Base-by-base conservation (phyloP, 2,797 vertebrate genomes). In the Leptatherina wallacei region DNA sequence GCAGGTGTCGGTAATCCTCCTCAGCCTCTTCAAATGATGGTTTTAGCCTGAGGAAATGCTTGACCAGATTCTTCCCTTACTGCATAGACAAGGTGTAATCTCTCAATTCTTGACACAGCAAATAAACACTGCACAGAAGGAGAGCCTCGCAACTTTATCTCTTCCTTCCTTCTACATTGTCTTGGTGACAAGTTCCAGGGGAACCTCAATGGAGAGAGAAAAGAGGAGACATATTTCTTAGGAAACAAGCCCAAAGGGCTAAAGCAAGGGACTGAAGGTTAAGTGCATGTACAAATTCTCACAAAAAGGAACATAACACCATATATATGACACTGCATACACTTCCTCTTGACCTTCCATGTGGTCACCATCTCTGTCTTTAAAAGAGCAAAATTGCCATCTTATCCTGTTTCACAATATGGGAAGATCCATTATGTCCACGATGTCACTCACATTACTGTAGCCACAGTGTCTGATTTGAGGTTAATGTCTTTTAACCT, bases 31-130 rank as follows among this genome's bases (percentile, higher is more conserved):
- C 83, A 93, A 91, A 88, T 88, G 92, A 88, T 81, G 86, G 83
- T 93, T 91, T 91, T 90, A 88, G 93, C 94, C 94, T 0, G 89
- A 88, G 94, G 94, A 86, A 89, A 93, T 85, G 88, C 92, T 92
- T 91, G 92, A 92, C 91, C 93, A 94, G 93, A 93, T 92, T 93
- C 92, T 89, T 93, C 81, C 77, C 86, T 88, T 77, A 81, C 85
- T 81, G 89, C 91, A 82, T 90, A 87, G 90, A 92, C 94, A 93
- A 89, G 86, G 90, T 93, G 94, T 95, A 95, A 95, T 95, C 94
- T 95, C 95, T 95, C 94, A 95, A 93, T 94, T 88, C 93, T 92
- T 95, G 94, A 95, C 94, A 95, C 90, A 93, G 93, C 94, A 95
- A 95, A 95, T 94, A 95, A 95, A 95, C 94, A 95, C 83, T 71